Evolutionary conservation across 2,888 invertebrate genomes (phyloP).

Genomic region (Labia minor): DNA sequence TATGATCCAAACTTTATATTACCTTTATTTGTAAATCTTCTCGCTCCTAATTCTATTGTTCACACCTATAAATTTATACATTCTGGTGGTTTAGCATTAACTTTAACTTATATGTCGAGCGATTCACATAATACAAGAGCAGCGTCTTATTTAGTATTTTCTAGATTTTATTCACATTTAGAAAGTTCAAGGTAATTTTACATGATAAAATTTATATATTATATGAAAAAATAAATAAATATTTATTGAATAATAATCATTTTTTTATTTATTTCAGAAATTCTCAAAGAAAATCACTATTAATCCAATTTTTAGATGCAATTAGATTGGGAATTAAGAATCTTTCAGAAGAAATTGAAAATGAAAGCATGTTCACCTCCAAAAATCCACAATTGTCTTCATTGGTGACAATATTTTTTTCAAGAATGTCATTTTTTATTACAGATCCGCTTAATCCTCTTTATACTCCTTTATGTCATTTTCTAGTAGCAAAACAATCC

Average conservation of each 20-base stretch:
- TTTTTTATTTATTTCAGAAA: constrained; percentile 9
- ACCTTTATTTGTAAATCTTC: constrained; percentile 60
- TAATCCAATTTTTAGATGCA: constrained; percentile 52
- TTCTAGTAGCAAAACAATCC: constrained; percentile 63
- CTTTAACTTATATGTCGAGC: constrained; percentile 59
- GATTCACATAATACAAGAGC: constrained; percentile 53
- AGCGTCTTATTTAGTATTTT: constrained; percentile 61
- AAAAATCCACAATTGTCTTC: constrained; percentile 44
- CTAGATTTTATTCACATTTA: constrained; percentile 61
- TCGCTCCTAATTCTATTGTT: constrained; percentile 63
- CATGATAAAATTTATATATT: neutral
- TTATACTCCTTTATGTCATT: constrained; percentile 66
- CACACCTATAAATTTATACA: constrained; percentile 59
- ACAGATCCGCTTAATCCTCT: constrained; percentile 64
- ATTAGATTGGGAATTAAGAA: constrained; percentile 50
- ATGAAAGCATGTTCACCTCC: constrained; percentile 27
- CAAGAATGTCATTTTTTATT: constrained; percentile 56
- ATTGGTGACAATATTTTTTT: constrained; percentile 57
- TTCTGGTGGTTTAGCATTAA: constrained; percentile 57
- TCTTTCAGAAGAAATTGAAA: constrained; percentile 24
- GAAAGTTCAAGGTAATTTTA: constrained; percentile 51
- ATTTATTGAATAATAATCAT: too few species aligned
- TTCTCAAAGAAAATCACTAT: neutral
- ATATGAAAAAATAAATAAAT: neutral
- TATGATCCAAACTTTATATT: constrained; percentile 78